These are phyloP conservation scores for Calypte anna DNA, from an alignment of 2,113 vertebrate genomes.

Conservation along the genomic window DNA sequence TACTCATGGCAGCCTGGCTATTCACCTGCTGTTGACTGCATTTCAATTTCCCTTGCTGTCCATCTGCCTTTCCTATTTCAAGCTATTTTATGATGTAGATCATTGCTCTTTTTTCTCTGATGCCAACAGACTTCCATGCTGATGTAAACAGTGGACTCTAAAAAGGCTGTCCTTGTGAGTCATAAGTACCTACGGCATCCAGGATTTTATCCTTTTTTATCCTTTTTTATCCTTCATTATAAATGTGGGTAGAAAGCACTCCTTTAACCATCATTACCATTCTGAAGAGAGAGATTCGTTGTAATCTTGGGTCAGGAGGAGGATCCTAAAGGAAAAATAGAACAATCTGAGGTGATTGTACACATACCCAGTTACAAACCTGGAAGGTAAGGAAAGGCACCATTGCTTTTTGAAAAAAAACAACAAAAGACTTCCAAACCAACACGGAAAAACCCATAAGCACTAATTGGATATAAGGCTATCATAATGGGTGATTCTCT, in stretches of 20 bases:
- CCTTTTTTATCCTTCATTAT: neutral
- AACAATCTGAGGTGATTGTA: neutral
- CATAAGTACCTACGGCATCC: neutral
- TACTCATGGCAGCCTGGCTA: neutral
- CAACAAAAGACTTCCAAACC: neutral
- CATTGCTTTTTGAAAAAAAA: neutral
- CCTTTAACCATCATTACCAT: neutral
- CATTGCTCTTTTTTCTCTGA: neutral
- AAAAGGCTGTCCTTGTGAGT: conserved; percentile 24
- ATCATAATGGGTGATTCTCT: neutral
- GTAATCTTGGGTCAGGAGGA: neutral
- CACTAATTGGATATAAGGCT: neutral
- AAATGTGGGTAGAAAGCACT: neutral
- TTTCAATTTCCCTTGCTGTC: neutral
- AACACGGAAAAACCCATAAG: neutral
- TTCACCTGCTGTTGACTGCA: neutral
- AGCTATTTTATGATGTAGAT: neutral
- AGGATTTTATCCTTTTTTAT: neutral
- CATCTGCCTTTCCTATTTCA: neutral
- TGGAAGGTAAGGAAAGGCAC: neutral
- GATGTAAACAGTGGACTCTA: neutral
- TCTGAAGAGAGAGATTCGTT: neutral
- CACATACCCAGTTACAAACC: neutral
- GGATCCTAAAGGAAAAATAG: neutral
- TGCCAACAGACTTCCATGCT: neutral